Conservation (phyloP, 2,888 invertebrate genomes). For the Anodontia alba region DNA sequence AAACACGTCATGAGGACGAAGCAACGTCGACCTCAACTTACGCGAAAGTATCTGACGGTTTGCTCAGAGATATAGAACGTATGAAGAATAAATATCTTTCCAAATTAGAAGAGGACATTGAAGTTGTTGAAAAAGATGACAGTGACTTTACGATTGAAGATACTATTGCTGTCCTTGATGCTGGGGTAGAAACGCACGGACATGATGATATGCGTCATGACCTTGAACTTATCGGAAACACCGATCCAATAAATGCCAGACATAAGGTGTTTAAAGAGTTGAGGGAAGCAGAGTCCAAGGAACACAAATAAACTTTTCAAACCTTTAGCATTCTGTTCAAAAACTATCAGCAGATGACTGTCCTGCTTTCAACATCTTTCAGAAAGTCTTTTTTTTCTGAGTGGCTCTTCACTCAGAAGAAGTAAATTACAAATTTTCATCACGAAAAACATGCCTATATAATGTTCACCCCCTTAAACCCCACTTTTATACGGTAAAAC, state of each 20-base stretch:
- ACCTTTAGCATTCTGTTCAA: too few relatives aligned
- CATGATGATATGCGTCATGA: conserved; percentile 64
- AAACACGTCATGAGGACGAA: conserved; percentile 41
- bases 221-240: conserved; percentile 68
- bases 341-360: too few relatives aligned
- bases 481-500: too few relatives aligned
- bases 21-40: conserved; percentile 43
- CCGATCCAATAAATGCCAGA: conserved; percentile 64
- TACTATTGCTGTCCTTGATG: conserved; percentile 29
- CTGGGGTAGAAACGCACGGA: conserved; percentile 25
- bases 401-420: too few relatives aligned
- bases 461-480: too few relatives aligned
- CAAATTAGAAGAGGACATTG: conserved; percentile 27
- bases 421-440: too few relatives aligned
- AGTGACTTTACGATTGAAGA: conserved; percentile 61
- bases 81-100: conserved; percentile 64
- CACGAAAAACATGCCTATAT: too few relatives aligned
- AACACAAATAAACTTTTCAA: background rate
- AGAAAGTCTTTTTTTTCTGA: too few relatives aligned
- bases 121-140: conserved; percentile 36
- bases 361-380: too few relatives aligned
- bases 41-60: conserved; percentile 54
- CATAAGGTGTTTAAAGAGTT: conserved; percentile 37
- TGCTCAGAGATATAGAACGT: conserved; percentile 59
- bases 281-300: background rate